Conservation (phyloP, 2,888 invertebrate species). For the Ormyrus rosae region DNA sequence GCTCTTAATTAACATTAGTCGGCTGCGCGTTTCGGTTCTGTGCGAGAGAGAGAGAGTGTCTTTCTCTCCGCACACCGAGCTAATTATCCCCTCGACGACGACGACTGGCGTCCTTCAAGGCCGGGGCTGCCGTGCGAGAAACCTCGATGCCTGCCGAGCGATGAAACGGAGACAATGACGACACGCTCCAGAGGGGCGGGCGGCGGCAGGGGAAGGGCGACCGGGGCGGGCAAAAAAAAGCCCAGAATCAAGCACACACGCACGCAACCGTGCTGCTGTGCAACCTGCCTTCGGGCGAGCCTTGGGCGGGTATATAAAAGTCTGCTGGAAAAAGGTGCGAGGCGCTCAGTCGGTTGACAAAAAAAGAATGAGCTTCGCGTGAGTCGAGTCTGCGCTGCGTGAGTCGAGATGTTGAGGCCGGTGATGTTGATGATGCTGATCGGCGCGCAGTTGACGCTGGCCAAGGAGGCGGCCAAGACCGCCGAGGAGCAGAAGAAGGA, state of each 20-base stretch:
- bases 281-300: not conserved
- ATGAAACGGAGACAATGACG: conserved; percentile 30
- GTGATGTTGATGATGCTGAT: not conserved
- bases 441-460: not conserved
- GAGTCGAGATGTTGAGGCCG: not conserved
- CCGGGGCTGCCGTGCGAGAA: conserved; percentile 12
- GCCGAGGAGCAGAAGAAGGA: conserved; percentile 39
- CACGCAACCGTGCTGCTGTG: not conserved
- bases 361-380: no score
- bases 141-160: conserved; percentile 41
- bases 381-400: no score
- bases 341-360: no score
- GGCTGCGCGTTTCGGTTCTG: not conserved
- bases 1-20: no score
- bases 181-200: not conserved
- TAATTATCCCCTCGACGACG: not conserved
- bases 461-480: conserved; percentile 19
- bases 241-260: not conserved
- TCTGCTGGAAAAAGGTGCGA: no score
- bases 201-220: not conserved
- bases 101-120: not conserved
- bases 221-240: not conserved
- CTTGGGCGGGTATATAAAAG: no score
- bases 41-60: not conserved
- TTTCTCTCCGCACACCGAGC: not conserved